Conservation (phyloP, 1,140 invertebrate species). For the Ladona fulva region DNA sequence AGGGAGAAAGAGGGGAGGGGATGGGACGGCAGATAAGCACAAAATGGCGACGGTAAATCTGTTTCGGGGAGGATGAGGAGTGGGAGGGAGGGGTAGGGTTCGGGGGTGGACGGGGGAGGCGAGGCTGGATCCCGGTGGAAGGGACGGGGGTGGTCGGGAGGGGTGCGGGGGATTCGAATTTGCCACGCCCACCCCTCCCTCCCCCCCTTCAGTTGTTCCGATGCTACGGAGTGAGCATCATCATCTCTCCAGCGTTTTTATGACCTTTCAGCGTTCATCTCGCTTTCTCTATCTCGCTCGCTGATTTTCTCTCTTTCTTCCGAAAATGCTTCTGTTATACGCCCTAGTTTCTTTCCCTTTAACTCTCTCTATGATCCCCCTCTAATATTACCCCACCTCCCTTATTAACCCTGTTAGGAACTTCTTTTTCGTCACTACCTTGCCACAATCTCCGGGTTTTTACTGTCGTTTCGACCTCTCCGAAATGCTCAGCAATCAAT, state of each 20-base stretch:
- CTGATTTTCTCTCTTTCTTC: not conserved
- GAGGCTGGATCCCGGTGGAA: not conserved
- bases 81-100: not conserved
- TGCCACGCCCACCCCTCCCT: not conserved
- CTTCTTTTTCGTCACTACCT: too few species aligned
- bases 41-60: slow-evolving; percentile 5
- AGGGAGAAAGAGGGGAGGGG: not conserved
- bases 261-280: not conserved
- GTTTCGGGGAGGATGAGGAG: not conserved
- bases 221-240: not conserved
- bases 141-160: not conserved
- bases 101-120: not conserved
- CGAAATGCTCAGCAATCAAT: too few species aligned
- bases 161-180: not conserved
- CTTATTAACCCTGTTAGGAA: too few species aligned
- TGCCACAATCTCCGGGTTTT: too few species aligned
- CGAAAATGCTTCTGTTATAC: too few species aligned
- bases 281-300: not conserved
- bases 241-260: not conserved
- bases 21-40: not conserved
- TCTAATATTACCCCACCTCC: too few species aligned
- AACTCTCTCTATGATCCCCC: not conserved
- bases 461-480: too few species aligned
- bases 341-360: not conserved
- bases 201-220: not conserved